Conservation (phyloP, 2,888 invertebrate genomes). For the Phania funesta region DNA sequence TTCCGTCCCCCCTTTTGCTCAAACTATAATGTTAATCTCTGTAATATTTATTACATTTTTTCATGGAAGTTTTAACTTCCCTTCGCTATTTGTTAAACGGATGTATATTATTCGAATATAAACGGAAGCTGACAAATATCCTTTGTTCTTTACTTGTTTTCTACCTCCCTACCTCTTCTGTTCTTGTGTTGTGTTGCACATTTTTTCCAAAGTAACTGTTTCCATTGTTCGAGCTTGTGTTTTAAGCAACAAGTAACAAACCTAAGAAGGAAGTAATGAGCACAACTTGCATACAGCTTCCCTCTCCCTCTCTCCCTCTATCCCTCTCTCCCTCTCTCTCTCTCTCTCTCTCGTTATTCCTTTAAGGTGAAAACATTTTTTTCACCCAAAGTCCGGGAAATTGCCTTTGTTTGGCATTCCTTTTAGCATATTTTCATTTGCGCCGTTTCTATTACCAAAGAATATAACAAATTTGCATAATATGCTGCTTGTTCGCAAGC, state of each 20-base stretch:
- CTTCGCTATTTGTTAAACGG: constrained; percentile 43
- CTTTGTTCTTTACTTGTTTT: constrained; percentile 8
- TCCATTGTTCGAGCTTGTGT: constrained; percentile 50
- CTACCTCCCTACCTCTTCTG: neutral
- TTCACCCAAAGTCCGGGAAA: constrained; percentile 53
- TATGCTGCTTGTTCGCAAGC: constrained; percentile 1
- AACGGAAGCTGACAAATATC: constrained; percentile 62
- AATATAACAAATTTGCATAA: constrained; percentile 36
- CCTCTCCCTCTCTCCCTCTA: neutral
- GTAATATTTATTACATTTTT: constrained; percentile 25
- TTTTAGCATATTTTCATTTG: constrained; percentile 32
- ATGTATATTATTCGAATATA: constrained; percentile 55
- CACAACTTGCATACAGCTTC: neutral
- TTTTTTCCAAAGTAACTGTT: constrained; percentile 30
- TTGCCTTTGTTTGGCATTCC: constrained; percentile 65
- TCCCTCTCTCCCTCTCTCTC: neutral
- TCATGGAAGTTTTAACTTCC: constrained; percentile 56
- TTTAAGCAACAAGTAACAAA: constrained; percentile 40
- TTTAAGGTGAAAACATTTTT: neutral
- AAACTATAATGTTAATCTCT: no score
- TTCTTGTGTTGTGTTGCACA: constrained; percentile 9
- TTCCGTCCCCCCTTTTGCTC: no score
- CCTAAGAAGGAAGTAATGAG: neutral
- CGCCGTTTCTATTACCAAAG: constrained; percentile 30
- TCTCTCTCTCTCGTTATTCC: neutral